phyloP scores from a whole-genome alignment of 2,113 vertebrate species.

The Amblyopsis rosae region DNA sequence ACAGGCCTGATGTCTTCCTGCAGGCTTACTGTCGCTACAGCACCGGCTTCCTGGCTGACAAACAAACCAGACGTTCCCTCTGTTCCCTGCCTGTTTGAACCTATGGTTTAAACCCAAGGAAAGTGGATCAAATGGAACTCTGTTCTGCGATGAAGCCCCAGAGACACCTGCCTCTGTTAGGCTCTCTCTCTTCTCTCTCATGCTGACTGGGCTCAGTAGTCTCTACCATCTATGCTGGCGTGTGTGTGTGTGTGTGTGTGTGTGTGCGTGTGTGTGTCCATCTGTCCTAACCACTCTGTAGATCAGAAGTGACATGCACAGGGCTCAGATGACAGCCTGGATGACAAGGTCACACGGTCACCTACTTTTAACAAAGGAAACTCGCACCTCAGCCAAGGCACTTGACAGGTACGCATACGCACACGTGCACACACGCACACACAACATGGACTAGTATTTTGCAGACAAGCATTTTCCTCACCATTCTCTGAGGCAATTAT shows the following conservation, averaged over 20 bases:
- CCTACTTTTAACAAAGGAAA: slow-evolving; percentile 55
- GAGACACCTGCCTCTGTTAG: slow-evolving; percentile 53
- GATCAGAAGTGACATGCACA: slow-evolving; percentile 62
- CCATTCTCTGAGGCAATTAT: slow-evolving; percentile 64
- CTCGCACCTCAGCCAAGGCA: slow-evolving; percentile 27
- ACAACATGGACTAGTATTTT: slow-evolving; percentile 29
- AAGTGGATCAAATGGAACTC: slow-evolving; percentile 46
- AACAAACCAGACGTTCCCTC: not conserved
- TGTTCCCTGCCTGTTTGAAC: slow-evolving; percentile 46
- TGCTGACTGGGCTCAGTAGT: slow-evolving; percentile 31
- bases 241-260: slow-evolving; percentile 23
- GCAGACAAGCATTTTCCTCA: slow-evolving; percentile 51
- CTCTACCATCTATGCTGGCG: slow-evolving; percentile 10
- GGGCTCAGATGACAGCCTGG: slow-evolving; percentile 52
- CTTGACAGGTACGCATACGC: slow-evolving; percentile 41
- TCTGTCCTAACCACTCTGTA: slow-evolving; percentile 55
- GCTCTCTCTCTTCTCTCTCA: slow-evolving; percentile 49
- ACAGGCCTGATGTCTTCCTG: not conserved
- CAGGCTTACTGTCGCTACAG: slow-evolving; percentile 19
- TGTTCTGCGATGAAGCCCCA: slow-evolving; percentile 41
- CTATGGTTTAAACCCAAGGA: slow-evolving; percentile 53
- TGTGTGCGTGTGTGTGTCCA: slow-evolving; percentile 25
- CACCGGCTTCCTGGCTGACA: slow-evolving; percentile 17
- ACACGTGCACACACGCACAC: slow-evolving; percentile 6
- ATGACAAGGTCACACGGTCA: slow-evolving; percentile 64